A percentile compares a stretch with the other conserved stretches of the same genome.
These are phyloP conservation scores for Gymnothorax reevesii DNA, from an alignment of 2,797 vertebrate genomes.

Conservation along the genomic window DNA sequence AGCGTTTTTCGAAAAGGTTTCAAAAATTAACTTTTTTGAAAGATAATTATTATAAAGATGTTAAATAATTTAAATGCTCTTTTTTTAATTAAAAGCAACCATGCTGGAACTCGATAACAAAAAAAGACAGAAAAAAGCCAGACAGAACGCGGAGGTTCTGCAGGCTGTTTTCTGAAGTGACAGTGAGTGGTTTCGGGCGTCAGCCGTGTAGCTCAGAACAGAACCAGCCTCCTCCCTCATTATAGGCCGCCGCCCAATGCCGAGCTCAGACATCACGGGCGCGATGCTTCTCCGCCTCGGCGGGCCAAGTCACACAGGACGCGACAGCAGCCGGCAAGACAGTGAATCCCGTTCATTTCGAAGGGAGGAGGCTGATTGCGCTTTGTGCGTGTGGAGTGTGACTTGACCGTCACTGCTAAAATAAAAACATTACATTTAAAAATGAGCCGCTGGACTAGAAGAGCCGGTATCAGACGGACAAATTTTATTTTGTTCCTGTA, in stretches of 20 bases:
- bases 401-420: background rate
- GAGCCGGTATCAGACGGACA: background rate
- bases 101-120: background rate
- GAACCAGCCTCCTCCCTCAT: background rate
- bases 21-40: background rate
- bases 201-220: no score
- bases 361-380: no score
- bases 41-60: background rate
- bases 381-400: no score
- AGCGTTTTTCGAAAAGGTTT: background rate
- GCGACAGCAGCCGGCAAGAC: no score
- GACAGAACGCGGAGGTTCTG: background rate
- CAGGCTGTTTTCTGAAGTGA: background rate
- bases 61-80: background rate
- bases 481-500: slow-evolving; percentile 3
- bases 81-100: background rate
- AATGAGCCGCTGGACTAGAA: background rate
- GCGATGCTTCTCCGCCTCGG: background rate
- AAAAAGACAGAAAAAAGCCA: background rate
- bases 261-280: background rate
- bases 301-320: no score
- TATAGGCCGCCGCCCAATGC: background rate
- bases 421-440: background rate
- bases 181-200: background rate
- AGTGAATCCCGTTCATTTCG: no score